Percentiles rank a stretch among this genome's conserved stretches.
These are phyloP conservation scores for Oscheius onirici DNA, from an alignment of 2,888 invertebrate genomes.

Conservation along the genomic window DNA sequence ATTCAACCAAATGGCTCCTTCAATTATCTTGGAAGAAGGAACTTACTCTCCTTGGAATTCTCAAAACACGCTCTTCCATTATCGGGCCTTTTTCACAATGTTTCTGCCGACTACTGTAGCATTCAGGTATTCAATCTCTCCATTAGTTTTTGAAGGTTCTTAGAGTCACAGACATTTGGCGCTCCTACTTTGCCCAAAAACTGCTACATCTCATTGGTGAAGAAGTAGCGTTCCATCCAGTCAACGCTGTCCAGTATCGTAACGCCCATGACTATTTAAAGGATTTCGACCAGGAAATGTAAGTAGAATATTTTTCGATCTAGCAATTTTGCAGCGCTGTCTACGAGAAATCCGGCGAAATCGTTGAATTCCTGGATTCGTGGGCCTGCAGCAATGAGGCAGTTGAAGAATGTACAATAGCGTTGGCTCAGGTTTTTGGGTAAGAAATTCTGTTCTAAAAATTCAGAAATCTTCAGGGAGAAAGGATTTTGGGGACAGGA, in stretches of 20 bases:
- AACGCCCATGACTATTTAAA: slow-evolving; percentile 51
- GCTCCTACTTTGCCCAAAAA: slow-evolving; percentile 51
- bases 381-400: slow-evolving; percentile 36
- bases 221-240: slow-evolving; percentile 46
- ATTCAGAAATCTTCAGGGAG: background rate
- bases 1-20: slow-evolving; percentile 49
- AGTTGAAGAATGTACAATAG: slow-evolving; percentile 34
- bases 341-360: slow-evolving; percentile 46
- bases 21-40: slow-evolving; percentile 38
- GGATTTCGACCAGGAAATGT: slow-evolving; percentile 49
- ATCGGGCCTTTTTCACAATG: slow-evolving; percentile 49
- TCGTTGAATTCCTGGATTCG: slow-evolving; percentile 37
- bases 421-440: slow-evolving; percentile 31
- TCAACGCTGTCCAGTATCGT: slow-evolving; percentile 49
- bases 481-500: slow-evolving; percentile 36
- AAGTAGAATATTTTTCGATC: background rate
- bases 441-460: background rate
- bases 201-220: slow-evolving; percentile 47
- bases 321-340: slow-evolving; percentile 37
- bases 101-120: slow-evolving; percentile 52
- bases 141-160: too few relatives aligned
- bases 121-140: slow-evolving; percentile 36
- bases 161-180: slow-evolving; percentile 54
- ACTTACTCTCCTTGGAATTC: slow-evolving; percentile 57
- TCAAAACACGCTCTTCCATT: slow-evolving; percentile 55